phyloP scores from a whole-genome alignment of 1,140 invertebrate genomes.

The Chrysomallon squamiferum region DNA sequence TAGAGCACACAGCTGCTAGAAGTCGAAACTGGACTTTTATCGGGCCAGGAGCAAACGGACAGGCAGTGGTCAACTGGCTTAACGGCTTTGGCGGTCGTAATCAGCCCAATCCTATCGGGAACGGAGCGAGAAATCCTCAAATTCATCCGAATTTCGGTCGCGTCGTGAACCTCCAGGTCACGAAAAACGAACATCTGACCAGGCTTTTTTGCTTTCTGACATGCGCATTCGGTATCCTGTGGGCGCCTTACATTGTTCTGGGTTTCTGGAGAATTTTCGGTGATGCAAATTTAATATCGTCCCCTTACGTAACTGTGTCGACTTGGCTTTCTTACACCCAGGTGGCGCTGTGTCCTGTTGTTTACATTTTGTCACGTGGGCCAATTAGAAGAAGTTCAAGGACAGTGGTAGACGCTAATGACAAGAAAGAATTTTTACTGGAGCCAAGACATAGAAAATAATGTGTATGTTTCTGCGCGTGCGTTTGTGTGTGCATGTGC shows the following conservation, averaged over 20 bases:
- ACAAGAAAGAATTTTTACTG: conserved; percentile 26
- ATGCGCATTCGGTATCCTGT: conserved; percentile 30
- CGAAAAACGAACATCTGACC: conserved; percentile 49
- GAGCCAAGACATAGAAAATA: conserved; percentile 23
- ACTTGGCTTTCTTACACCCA: conserved; percentile 47
- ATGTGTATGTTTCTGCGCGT: background rate
- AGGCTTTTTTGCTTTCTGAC: conserved; percentile 46
- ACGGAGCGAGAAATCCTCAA: conserved; percentile 15
- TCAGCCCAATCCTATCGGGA: conserved; percentile 28
- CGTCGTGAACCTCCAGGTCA: conserved; percentile 39
- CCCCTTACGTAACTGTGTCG: conserved; percentile 29
- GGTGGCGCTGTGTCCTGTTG: conserved; percentile 44
- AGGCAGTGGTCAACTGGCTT: conserved; percentile 51
- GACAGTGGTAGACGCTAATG: conserved; percentile 13
- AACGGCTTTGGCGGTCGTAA: conserved; percentile 42
- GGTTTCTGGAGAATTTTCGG: conserved; percentile 42
- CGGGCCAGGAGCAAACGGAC: conserved; percentile 49
- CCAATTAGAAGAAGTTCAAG: conserved; percentile 9
- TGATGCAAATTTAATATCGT: conserved; percentile 13
- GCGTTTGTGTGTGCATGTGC: no score
- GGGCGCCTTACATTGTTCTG: conserved; percentile 47
- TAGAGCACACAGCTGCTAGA: conserved; percentile 42
- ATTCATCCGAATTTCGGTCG: conserved; percentile 33
- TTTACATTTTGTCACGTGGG: conserved; percentile 30
- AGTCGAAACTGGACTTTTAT: conserved; percentile 56